phyloP scores from a whole-genome alignment of 2,888 invertebrate species.

The Hipparchia semele region DNA sequence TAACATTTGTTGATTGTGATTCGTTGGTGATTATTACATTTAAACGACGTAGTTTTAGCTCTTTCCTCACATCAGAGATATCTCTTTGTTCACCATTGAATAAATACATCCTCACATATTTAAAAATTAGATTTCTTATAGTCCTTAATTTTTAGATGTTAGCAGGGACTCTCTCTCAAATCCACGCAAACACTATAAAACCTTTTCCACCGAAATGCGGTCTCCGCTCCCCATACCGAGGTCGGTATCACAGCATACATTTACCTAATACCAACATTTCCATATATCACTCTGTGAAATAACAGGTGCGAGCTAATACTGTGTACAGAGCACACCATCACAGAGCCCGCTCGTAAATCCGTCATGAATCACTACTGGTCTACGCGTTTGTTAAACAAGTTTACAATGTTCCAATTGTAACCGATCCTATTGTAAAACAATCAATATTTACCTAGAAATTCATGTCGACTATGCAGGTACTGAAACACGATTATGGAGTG shows the following conservation, averaged over 20 bases:
- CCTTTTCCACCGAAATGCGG: no score
- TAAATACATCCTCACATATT: no score
- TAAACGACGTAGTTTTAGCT: no score
- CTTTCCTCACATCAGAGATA: no score
- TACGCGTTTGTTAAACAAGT: neutral
- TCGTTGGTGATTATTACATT: no score
- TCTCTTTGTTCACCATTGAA: no score
- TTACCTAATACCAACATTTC: conserved; percentile 1
- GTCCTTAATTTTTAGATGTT: no score
- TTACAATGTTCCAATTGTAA: neutral
- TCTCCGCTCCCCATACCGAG: neutral
- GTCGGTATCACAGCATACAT: neutral
- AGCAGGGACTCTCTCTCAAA: neutral
- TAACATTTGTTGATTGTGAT: no score
- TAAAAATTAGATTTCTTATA: no score
- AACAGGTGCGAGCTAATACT: conserved; percentile 9
- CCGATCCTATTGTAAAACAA: neutral
- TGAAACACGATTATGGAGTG: no score
- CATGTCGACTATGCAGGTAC: no score
- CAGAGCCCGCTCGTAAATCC: conserved; percentile 12
- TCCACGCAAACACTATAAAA: neutral
- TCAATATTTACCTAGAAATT: no score
- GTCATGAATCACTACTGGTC: neutral
- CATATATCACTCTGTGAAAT: conserved; percentile 14
- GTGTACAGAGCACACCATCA: neutral